A percentile compares a stretch with the other conserved stretches of the same genome.
Conservation (phyloP, 2,797 vertebrate genomes). For the Microhierax caerulescens region DNA sequence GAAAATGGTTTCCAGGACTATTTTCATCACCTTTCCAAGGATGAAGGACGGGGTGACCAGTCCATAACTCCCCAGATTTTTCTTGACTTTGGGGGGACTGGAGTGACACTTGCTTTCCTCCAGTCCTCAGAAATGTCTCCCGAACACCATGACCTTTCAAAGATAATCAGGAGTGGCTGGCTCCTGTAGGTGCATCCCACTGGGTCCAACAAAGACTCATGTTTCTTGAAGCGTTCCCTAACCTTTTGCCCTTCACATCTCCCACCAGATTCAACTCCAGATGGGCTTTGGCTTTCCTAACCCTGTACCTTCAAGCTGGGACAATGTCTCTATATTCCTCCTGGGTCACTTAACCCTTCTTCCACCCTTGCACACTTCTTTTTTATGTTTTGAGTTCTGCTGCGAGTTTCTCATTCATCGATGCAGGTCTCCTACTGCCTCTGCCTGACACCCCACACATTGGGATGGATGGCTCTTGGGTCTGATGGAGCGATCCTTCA, state of each 20-base stretch:
- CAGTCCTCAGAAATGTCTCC: background rate
- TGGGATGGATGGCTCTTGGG: background rate
- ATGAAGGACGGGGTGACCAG: background rate
- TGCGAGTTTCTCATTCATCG: background rate
- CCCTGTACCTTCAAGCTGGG: background rate
- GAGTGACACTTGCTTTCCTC: background rate
- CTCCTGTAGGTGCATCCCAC: no score
- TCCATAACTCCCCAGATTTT: background rate
- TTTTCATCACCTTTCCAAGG: background rate
- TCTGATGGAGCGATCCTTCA: background rate
- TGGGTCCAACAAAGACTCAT: no score
- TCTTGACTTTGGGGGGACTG: background rate
- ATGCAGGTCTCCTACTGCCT: background rate
- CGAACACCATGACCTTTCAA: background rate
- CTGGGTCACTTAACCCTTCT: background rate
- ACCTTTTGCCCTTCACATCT: no score
- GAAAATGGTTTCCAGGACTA: background rate
- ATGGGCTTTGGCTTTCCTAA: background rate
- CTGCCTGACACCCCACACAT: background rate
- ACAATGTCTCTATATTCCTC: background rate
- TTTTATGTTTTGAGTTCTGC: background rate
- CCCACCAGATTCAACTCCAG: background rate
- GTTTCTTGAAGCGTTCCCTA: no score
- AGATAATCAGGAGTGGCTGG: no score
- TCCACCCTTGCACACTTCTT: background rate